These are phyloP conservation scores for Brachyhypopomus occidentalis DNA, from an alignment of 2,113 vertebrate species.

Conservation along the genomic window DNA sequence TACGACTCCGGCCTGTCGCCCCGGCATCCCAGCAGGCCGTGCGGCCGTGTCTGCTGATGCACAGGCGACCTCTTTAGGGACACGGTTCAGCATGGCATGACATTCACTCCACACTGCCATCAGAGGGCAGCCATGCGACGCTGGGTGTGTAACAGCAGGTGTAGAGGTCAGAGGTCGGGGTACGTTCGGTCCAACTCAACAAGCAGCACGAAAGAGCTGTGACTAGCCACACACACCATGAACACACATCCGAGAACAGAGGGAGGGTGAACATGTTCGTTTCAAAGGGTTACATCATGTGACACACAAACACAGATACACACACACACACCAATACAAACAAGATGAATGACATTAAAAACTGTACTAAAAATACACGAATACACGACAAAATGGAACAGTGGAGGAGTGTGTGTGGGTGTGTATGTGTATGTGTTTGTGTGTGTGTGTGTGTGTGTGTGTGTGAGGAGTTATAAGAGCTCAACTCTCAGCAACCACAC, in stretches of 20 bases:
- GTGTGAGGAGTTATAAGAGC: too few species aligned
- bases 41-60: neutral
- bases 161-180: neutral
- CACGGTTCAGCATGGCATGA: neutral
- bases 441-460: too few species aligned
- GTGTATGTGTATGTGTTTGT: neutral
- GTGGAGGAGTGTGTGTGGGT: neutral
- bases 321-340: slow-evolving; percentile 9
- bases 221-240: neutral
- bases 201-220: too few species aligned
- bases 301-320: slow-evolving; percentile 27
- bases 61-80: neutral
- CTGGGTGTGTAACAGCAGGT: neutral
- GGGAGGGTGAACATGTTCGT: neutral
- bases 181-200: too few species aligned
- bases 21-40: neutral
- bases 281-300: slow-evolving; percentile 47
- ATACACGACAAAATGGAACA: neutral
- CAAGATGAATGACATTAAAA: neutral
- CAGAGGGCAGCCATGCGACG: neutral
- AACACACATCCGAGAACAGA: neutral
- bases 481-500: too few species aligned
- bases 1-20: too few species aligned
- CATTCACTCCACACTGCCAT: neutral
- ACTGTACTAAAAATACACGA: neutral